A percentile compares a stretch with the other conserved stretches of the same genome.
phyloP scores from a whole-genome alignment of 2,113 vertebrate genomes.

The Nothobranchius kuhntae region DNA sequence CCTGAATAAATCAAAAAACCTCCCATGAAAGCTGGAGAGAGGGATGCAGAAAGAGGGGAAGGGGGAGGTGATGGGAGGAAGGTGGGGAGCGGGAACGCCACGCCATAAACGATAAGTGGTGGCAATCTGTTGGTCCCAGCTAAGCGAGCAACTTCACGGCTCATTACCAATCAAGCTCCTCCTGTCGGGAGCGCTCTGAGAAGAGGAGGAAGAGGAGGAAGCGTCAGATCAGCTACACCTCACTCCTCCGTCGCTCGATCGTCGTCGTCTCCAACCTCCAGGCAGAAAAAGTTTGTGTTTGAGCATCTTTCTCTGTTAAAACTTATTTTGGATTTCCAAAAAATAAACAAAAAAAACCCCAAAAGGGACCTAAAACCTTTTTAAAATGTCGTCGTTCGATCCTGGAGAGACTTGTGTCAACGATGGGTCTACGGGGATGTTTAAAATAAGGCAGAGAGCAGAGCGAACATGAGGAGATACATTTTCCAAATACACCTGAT shows the following conservation, averaged over 20 bases:
- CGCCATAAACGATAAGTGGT: constrained; percentile 70
- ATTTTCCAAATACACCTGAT: constrained; percentile 24
- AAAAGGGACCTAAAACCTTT: constrained; percentile 2
- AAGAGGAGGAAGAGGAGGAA: constrained; percentile 45
- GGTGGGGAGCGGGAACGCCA: constrained; percentile 30
- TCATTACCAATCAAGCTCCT: constrained; percentile 76
- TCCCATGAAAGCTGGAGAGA: constrained; percentile 55
- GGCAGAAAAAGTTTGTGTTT: constrained; percentile 46
- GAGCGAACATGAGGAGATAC: constrained; percentile 32
- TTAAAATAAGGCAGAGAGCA: constrained; percentile 31
- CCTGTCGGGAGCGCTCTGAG: constrained; percentile 60
- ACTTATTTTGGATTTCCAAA: constrained; percentile 10
- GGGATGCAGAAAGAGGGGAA: constrained; percentile 19
- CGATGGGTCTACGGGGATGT: constrained; percentile 7
- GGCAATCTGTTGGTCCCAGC: constrained; percentile 72
- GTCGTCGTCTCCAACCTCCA: constrained; percentile 44
- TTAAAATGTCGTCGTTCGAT: constrained; percentile 10
- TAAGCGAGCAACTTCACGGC: constrained; percentile 71
- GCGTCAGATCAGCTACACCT: constrained; percentile 61
- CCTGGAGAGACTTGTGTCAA: constrained; percentile 4
- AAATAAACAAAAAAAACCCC: neutral
- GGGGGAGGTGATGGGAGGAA: constrained; percentile 18
- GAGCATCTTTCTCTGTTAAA: constrained; percentile 28
- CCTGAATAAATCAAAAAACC: constrained; percentile 68
- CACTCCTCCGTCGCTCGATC: constrained; percentile 42